Conservation (phyloP, 1,140 invertebrate genomes). For the Monomorium pharaonis region DNA sequence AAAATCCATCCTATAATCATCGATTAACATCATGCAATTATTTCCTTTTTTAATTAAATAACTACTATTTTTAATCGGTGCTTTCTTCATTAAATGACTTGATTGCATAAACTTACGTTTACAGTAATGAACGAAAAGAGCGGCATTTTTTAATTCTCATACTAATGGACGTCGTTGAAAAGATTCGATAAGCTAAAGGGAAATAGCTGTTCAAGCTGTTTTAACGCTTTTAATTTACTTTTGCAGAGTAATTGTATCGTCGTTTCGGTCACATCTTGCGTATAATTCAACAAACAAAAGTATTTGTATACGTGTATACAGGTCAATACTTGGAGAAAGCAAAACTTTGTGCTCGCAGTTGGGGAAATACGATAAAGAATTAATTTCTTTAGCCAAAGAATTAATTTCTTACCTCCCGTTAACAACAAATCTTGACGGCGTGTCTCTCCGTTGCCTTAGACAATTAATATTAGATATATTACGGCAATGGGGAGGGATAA, state of each 20-base stretch:
- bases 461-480: constrained; percentile 46
- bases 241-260: not conserved
- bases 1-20: not conserved
- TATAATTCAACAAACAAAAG: not conserved
- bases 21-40: not conserved
- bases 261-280: not conserved
- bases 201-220: not conserved
- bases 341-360: not conserved
- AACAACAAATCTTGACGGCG: constrained; percentile 18
- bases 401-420: constrained; percentile 33
- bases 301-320: not conserved
- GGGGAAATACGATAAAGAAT: constrained; percentile 5
- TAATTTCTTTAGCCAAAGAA: constrained; percentile 27
- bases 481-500: constrained; percentile 29
- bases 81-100: not conserved
- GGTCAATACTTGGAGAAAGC: not conserved
- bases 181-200: not conserved
- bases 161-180: not conserved
- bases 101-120: not conserved
- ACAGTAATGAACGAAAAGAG: not conserved
- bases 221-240: not conserved
- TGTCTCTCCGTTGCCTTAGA: constrained; percentile 26
- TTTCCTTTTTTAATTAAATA: not conserved
- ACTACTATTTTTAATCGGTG: not conserved
- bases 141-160: not conserved